Evolutionary conservation across 2,797 vertebrate species (phyloP), one percentile per base, ranked within the genome.

Genomic region (Sebastes iracundus): DNA sequence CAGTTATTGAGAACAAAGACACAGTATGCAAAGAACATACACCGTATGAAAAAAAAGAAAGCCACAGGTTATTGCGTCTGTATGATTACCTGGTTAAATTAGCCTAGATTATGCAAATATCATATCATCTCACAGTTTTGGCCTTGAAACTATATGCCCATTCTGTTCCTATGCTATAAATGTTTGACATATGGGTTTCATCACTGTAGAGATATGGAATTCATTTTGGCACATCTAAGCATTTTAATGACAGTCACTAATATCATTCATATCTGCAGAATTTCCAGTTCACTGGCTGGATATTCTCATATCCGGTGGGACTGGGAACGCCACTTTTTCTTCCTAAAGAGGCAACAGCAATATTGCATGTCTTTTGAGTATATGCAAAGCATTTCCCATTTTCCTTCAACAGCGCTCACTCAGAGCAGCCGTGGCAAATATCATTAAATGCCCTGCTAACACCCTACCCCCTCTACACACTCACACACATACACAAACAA

Each of bases 361-460:
- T 93, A 92, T 93, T 87, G 80, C 89, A 79, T 80, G 93, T 88
- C 95, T 88, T 93, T 83, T 59, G 94, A 96, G 95, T 95, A 93
- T 91, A 89, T 90, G 87, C 90, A 90, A 90, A 94, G 87, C 90
- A 55, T 89, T 89, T 85, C 91, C 90, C 88, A 94, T 96, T 96
- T 95, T 94, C 95, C 92, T 95, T 93, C 95, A 95, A 96, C 93
- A 91, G 96, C 96, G 90, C 91, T 95, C 95, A 92, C 92, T 90
- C 88, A 82, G 90, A 93, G 94, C 95, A 90, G 91, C 89, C 30
- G 88, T 27, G 82, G 96, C 95, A 96, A 97, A 97, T 95, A 96
- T 94, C 89, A 94, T 95, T 95, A 97, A 93, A 92, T 92, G 93
- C 94, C 96, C 79, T 84, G 95, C 95, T 96, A 96, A 97, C 95